Evolutionary conservation across 2,888 invertebrate genomes (phyloP).

Genomic region (Tortricodes alternella): DNA sequence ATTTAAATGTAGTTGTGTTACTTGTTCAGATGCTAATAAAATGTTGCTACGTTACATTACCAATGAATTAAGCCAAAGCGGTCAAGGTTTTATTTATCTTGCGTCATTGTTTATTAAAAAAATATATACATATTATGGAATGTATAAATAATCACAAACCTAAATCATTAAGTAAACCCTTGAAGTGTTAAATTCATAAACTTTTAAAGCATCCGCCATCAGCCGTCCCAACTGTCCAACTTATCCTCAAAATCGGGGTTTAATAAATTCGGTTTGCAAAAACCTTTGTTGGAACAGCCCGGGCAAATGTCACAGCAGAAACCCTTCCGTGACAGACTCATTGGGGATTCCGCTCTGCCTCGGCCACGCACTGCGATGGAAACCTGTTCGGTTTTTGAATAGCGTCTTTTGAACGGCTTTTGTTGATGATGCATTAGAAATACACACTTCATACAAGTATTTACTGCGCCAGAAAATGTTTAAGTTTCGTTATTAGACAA

Average conservation of each 20-base stretch:
- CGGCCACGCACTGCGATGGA: slow-evolving; percentile 43
- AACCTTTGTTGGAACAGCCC: slow-evolving; percentile 76
- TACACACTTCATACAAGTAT: no score
- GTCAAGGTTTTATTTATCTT: no score
- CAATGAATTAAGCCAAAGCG: no score
- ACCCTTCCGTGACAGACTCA: slow-evolving; percentile 72
- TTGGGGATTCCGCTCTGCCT: slow-evolving; percentile 60
- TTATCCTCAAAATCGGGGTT: slow-evolving; percentile 45
- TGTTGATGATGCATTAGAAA: no score
- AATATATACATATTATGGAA: no score
- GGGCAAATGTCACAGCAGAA: slow-evolving; percentile 68
- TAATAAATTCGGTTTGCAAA: slow-evolving; percentile 51
- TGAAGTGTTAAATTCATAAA: slow-evolving; percentile 8
- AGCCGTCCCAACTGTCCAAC: slow-evolving; percentile 18
- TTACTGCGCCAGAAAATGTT: no score
- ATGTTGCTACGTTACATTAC: no score
- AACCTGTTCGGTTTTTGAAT: slow-evolving; percentile 36
- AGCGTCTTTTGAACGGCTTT: neutral
- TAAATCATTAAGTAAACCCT: neutral
- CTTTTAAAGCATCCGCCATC: slow-evolving; percentile 20
- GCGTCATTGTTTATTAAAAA: no score
- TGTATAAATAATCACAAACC: no score
- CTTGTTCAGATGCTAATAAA: no score
- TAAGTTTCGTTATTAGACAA: no score
- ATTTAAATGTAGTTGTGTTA: no score